A percentile compares a stretch with the other conserved stretches of the same genome.
Evolutionary conservation across 2,113 vertebrate species (phyloP).

Genomic region (Choloepus hoffmanni): DNA sequence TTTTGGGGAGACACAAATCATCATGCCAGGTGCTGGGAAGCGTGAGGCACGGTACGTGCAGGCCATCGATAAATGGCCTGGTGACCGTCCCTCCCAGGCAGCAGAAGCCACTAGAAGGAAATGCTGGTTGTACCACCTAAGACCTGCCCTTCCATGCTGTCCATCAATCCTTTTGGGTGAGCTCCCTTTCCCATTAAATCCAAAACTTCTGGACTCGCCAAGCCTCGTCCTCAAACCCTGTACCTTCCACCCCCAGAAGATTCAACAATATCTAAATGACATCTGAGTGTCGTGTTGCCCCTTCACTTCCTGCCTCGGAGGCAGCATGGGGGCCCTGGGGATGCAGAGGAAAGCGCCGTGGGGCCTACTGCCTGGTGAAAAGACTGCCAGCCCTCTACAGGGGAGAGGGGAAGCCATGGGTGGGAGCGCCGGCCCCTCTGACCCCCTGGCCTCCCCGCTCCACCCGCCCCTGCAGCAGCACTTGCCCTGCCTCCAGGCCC

Average conservation of each 20-base stretch:
- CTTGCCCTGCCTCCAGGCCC: background rate
- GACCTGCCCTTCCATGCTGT: background rate
- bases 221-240: background rate
- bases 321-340: background rate
- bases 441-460: background rate
- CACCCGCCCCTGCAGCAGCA: no score
- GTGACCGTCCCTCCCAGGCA: background rate
- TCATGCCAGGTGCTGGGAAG: background rate
- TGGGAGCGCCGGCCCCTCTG: background rate
- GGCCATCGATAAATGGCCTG: background rate
- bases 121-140: accelerated
- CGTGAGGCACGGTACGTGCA: background rate
- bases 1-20: no score
- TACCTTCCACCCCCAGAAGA: background rate
- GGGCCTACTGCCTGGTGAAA: background rate
- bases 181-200: background rate
- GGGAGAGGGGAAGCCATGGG: background rate
- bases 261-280: background rate
- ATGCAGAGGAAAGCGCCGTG: background rate
- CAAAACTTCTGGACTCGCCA: background rate
- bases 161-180: background rate
- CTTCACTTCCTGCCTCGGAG: no score
- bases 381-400: background rate
- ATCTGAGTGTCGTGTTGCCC: background rate
- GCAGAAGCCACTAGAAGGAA: background rate